Percentiles rank a stretch among this genome's conserved stretches.
Conservation (phyloP, 1,140 invertebrate genomes). For the Stegodyphus mimosarum region DNA sequence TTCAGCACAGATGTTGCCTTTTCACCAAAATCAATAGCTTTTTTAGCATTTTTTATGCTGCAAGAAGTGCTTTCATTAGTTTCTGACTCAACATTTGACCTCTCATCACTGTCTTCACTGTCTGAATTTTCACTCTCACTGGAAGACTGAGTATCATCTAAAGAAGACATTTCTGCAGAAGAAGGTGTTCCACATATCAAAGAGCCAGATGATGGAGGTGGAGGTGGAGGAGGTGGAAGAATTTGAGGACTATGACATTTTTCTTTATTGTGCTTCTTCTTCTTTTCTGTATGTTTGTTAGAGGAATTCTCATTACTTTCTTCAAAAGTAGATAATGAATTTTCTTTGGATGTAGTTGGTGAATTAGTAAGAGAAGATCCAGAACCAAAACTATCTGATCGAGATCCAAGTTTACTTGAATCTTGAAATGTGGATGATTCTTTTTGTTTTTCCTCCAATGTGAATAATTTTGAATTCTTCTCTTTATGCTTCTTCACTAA, state of each 20-base stretch:
- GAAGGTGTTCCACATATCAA: not conserved
- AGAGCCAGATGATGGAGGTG: slow-evolving; percentile 30
- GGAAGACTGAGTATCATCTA: slow-evolving; percentile 35
- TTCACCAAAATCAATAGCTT: too few relatives aligned
- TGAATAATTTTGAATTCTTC: not conserved
- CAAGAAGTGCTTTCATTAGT: too few relatives aligned
- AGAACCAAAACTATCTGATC: slow-evolving; percentile 39
- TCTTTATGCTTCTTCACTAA: not conserved
- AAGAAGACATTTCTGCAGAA: slow-evolving; percentile 22
- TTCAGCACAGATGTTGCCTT: too few relatives aligned
- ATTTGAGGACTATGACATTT: slow-evolving; percentile 6
- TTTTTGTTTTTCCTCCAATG: slow-evolving; percentile 9
- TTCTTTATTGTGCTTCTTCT: slow-evolving; percentile 9
- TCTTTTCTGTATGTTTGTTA: slow-evolving; percentile 16
- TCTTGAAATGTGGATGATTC: not conserved
- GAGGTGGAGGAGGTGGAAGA: slow-evolving; percentile 27
- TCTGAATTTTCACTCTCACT: slow-evolving; percentile 21
- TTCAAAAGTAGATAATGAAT: not conserved
- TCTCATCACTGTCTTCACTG: not conserved
- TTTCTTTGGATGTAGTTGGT: slow-evolving; percentile 19
- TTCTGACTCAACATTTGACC: slow-evolving; percentile 21
- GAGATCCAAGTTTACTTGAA: slow-evolving; percentile 24
- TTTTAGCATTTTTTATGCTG: too few relatives aligned
- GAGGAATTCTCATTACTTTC: slow-evolving; percentile 25
- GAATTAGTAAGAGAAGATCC: slow-evolving; percentile 23